Conservation (phyloP, 1,140 invertebrate species). For the Cotesia glomerata region DNA sequence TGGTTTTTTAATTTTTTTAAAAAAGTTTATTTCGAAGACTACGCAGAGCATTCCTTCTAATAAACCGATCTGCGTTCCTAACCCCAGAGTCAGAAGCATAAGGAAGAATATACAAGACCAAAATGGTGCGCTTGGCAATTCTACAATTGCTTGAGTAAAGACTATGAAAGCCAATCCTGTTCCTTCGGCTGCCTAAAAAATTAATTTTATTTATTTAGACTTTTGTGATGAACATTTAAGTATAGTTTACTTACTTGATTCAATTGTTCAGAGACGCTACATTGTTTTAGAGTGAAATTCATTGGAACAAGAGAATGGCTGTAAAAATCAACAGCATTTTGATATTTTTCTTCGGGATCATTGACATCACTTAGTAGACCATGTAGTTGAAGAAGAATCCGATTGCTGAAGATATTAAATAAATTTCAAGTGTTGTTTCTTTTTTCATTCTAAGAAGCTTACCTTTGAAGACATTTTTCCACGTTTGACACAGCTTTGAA, state of each 20-base stretch:
- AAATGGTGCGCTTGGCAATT: constrained; percentile 87
- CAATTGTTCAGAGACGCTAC: constrained; percentile 74
- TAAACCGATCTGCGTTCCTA: constrained; percentile 91
- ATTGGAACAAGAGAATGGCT: constrained; percentile 48
- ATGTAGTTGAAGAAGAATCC: constrained; percentile 62
- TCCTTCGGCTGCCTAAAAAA: constrained; percentile 83
- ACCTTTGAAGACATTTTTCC: constrained; percentile 78
- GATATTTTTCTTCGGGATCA: constrained; percentile 65
- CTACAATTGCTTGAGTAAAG: constrained; percentile 90
- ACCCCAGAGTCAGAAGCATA: constrained; percentile 87
- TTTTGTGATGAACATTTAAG: not conserved
- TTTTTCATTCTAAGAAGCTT: constrained; percentile 49
- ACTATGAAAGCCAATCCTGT: constrained; percentile 92
- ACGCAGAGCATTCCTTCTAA: constrained; percentile 93
- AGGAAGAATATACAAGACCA: constrained; percentile 94
- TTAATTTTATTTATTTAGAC: constrained; percentile 11
- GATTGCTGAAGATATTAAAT: constrained; percentile 42
- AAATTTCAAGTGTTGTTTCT: not conserved
- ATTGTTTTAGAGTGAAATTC: constrained; percentile 65
- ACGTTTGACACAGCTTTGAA: constrained; percentile 86
- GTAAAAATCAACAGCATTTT: constrained; percentile 56
- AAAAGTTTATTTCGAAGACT: constrained; percentile 89
- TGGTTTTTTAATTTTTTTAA: constrained; percentile 86
- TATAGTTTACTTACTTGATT: constrained; percentile 68
- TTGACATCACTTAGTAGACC: constrained; percentile 62